Evolutionary conservation across 2,888 invertebrate species (phyloP), one percentile per base, ranked within the genome.

Genomic region (Tetranychus piercei): DNA sequence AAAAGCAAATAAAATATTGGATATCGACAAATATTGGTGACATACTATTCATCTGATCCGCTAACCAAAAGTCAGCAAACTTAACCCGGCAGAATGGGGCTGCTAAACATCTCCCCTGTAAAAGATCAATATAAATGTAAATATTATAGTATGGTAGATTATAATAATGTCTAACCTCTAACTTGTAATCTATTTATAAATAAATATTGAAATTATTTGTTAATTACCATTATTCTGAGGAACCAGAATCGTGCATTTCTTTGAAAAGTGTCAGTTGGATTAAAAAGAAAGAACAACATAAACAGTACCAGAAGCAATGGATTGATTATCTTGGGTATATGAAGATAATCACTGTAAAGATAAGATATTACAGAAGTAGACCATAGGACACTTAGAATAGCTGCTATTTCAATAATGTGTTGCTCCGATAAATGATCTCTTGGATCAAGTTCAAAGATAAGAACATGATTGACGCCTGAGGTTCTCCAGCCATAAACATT

Each of bases 61-160:
- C 96, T 82, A 97, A 88, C 96, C 96, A 97, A 87, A 97, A 97
- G 84, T 97, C 96, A 43, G 96, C 94, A 82, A 96, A 97, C 70
- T 90, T 88, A 9, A 97, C 96, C 79, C 91, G 91, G 81, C 91
- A 89, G 81, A 95, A 94, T 23, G 96, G 96, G 0, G 96, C 93
- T 64, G 90, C 87, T 72, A 94, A 80, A 78, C 94, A 90, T 75
- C 91, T 87, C 77, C 89, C 89, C 91, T 91, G 82, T 4, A 77
- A 44, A 23, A 69, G 34, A 23, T n/a, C 18, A 11, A 6, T 20
- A 11, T 11, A 22, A 22, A 69, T 55, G 55, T 69, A 71, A 75
- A 70, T n/a, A 72, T 66, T 69, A 69, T 11, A 23, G 18, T 11
- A 11, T 22, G 22, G n/a, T 11, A 22, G 34, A 69, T 55, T 55